Conservation (phyloP, 2,797 vertebrate species). For the Vultur gryphus region DNA sequence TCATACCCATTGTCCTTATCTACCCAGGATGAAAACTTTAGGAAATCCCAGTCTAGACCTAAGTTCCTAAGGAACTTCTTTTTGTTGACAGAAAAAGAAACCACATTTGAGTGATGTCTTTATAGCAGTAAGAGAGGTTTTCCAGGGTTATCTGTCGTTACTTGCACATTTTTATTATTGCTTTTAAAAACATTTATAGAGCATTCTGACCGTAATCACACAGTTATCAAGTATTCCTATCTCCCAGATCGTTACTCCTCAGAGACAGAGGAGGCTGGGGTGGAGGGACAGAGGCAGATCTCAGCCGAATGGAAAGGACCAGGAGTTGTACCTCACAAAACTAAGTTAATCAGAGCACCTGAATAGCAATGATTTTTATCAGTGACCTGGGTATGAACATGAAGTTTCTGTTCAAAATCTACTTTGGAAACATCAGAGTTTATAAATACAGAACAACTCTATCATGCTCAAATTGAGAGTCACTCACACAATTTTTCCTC, state of each 20-base stretch:
- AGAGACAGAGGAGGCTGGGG: neutral
- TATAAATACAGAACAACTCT: neutral
- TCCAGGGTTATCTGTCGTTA: neutral
- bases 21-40: neutral
- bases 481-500: neutral
- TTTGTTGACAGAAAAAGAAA: neutral
- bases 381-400: neutral
- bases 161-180: neutral
- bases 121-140: neutral
- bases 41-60: neutral
- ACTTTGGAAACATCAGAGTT: neutral
- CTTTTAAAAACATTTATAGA: conserved; percentile 13
- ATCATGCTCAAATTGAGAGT: neutral
- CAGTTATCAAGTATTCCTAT: neutral
- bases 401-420: neutral
- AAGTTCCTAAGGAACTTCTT: neutral
- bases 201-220: neutral
- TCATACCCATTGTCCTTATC: neutral
- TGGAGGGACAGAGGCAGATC: neutral
- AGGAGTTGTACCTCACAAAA: neutral
- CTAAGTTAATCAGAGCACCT: neutral
- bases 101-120: neutral
- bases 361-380: neutral
- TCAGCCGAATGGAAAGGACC: neutral
- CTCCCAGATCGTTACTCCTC: neutral